Evolutionary conservation across 2,888 invertebrate genomes (phyloP), one percentile per base, ranked within the genome.

Genomic region (Thereva unica): DNA sequence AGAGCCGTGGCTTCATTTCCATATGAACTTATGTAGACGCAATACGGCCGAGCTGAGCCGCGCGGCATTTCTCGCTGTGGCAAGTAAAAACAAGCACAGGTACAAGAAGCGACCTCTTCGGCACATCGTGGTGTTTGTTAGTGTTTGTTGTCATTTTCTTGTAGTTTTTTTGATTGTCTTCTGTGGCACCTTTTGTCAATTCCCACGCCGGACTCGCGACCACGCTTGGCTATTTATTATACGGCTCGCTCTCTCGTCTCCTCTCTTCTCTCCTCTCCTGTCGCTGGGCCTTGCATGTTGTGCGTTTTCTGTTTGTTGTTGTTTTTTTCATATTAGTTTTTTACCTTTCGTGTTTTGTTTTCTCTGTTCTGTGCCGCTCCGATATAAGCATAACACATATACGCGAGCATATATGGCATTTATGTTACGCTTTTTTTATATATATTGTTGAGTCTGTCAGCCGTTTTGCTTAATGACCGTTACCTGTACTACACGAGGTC

Each of bases 161-260:
- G 47, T 10, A 47, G 47, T 49, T 59, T 52, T 45, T 59, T 42
- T 54, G 23, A 37, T 23, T 45, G 57, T 59, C 23, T 66, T 66
- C 50, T 66, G 52, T 66, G 59, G 66, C 66, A 66, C 66, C 66
- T 66, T 66, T 59, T 57, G 66, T 57, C 66, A 57, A 66, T 66
- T 66, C 66, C 66, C 66, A 66, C 57, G 66, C 66, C 47, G 52
- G 52, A 66, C 66, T 66, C 53, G 57, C 66, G 66, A 66, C 66
- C 66, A 66, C 66, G 66, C 66, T 57, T 59, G 49, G 49, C 66
- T 59, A 59, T 66, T 66, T 66, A 66, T 66, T 66, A 56, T 54
- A 44, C 23, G 1, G 23, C 23, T 23, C 23, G 23, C 23, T 23
- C 23, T 23, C 23, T 23, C 23, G 23, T 23, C 53, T 47, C 54